A percentile compares a stretch with the other conserved stretches of the same genome.
Conservation (phyloP, 2,113 vertebrate genomes). For the Hiodon tergisus region DNA sequence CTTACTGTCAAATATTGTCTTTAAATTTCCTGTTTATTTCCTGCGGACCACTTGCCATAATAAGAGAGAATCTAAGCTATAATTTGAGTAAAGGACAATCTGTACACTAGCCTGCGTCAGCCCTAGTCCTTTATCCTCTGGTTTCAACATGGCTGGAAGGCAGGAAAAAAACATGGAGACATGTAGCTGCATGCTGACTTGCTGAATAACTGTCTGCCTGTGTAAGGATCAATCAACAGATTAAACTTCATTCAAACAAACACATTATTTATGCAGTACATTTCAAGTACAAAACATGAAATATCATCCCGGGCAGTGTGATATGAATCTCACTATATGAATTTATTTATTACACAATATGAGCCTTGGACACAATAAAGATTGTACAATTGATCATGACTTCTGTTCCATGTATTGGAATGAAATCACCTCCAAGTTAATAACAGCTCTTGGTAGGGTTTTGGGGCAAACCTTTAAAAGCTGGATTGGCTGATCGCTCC, state of each 20-base stretch:
- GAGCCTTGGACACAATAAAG: not conserved
- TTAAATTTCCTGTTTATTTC: not conserved
- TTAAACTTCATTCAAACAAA: slow-evolving; percentile 6
- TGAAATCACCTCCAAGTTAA: not conserved
- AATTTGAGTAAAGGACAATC: not conserved
- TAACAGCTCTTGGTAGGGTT: not conserved
- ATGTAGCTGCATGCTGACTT: not conserved
- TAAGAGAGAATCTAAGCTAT: not conserved
- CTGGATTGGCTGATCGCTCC: too few species aligned
- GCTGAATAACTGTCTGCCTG: not conserved
- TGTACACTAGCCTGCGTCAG: not conserved
- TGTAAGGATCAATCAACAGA: slow-evolving; percentile 1
- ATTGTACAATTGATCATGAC: not conserved
- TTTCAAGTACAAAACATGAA: not conserved
- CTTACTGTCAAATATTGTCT: not conserved
- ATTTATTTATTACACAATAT: not conserved
- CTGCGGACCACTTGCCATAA: not conserved
- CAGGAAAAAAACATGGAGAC: not conserved
- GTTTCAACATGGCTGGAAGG: not conserved
- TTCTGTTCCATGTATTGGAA: not conserved
- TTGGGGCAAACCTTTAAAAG: not conserved
- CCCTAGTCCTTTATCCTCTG: not conserved
- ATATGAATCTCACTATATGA: not conserved
- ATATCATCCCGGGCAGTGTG: not conserved
- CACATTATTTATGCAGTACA: not conserved